Evolutionary conservation across 2,888 invertebrate species (phyloP).

Genomic region (Lymantria dispar): DNA sequence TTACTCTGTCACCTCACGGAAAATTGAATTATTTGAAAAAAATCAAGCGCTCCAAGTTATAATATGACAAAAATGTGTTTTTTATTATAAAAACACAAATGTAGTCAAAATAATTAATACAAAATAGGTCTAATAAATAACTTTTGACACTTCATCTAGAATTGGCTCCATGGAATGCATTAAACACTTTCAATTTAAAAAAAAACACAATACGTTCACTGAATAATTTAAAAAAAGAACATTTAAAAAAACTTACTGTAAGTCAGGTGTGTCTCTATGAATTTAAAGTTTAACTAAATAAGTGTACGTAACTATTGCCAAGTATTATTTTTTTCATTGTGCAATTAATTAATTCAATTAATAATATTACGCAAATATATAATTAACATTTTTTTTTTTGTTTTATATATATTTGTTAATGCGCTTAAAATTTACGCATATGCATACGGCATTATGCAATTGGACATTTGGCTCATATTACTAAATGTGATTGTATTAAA

Average conservation of each 20-base stretch:
- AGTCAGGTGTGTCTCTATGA: not conserved
- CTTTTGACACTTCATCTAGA: too few species aligned
- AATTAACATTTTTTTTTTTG: not conserved
- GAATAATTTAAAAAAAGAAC: not conserved
- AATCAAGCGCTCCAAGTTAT: too few species aligned
- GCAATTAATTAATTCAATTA: not conserved
- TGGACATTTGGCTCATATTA: not conserved
- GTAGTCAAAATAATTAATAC: too few species aligned
- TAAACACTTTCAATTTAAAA: not conserved
- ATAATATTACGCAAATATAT: not conserved
- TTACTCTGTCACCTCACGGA: too few species aligned
- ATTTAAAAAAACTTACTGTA: not conserved
- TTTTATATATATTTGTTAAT: not conserved
- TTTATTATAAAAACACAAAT: too few species aligned
- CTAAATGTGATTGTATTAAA: not conserved
- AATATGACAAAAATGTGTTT: too few species aligned
- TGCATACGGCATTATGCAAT: not conserved
- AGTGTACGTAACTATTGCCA: not conserved
- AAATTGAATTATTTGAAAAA: too few species aligned
- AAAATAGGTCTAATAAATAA: too few species aligned
- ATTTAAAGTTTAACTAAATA: not conserved
- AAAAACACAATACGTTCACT: not conserved
- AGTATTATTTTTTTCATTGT: not conserved
- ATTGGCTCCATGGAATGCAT: too few species aligned
- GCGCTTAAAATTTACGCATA: not conserved